Evolutionary conservation across 2,113 vertebrate genomes (phyloP).

Genomic region (Empidonax alnorum): DNA sequence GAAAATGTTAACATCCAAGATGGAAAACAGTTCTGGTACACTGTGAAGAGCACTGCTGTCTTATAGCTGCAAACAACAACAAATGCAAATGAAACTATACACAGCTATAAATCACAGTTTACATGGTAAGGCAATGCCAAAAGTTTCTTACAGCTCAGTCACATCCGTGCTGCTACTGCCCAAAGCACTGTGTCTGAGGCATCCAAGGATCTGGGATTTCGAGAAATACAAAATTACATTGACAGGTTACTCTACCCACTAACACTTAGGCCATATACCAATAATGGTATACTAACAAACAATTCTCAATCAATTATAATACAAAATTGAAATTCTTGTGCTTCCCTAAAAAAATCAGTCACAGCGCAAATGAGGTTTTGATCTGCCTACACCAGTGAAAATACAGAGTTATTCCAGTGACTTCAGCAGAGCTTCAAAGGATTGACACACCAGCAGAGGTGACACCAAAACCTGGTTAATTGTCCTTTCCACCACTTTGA

Average conservation of each 20-base stretch:
- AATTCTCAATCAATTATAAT: neutral
- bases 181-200: neutral
- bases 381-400: neutral
- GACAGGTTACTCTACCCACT: neutral
- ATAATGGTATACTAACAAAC: neutral
- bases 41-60: neutral
- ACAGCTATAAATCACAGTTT: constrained; percentile 10
- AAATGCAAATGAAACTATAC: neutral
- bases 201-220: neutral
- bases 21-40: neutral
- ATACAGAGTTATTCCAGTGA: neutral
- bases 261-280: neutral
- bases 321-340: neutral
- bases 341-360: neutral
- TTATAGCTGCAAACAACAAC: neutral
- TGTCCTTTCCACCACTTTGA: neutral
- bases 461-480: neutral
- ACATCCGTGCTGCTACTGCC: neutral
- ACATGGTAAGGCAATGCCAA: neutral
- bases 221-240: neutral
- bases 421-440: neutral
- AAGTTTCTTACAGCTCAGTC: neutral
- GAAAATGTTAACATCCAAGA: neutral
- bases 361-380: neutral
- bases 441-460: neutral